These are phyloP conservation scores for Siderastrea siderea DNA, from an alignment of 92 coral and sea anemone species.

Conservation along the genomic window DNA sequence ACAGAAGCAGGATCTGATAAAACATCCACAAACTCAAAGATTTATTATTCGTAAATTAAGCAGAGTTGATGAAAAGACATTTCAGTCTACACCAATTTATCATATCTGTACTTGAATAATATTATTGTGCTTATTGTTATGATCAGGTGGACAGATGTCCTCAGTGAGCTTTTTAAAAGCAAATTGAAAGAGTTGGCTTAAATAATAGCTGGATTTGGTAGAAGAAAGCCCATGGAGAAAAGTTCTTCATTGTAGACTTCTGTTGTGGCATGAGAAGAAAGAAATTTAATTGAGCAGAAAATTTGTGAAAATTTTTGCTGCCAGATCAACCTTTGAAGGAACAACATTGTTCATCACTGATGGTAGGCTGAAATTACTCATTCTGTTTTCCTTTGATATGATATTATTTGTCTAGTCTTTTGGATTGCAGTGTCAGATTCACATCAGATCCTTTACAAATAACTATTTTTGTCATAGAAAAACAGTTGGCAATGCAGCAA, in stretches of 20 bases:
- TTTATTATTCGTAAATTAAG: background rate
- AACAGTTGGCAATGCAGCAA: background rate
- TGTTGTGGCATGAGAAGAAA: background rate
- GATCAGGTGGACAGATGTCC: slow-evolving; percentile 24
- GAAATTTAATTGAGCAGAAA: background rate
- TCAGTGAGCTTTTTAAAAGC: background rate
- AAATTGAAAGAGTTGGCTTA: background rate
- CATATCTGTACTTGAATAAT: slow-evolving; percentile 12
- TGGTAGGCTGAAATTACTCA: slow-evolving; percentile 26
- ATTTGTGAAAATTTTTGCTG: background rate
- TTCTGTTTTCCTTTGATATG: background rate
- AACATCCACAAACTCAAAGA: background rate
- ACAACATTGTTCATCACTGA: slow-evolving; percentile 15
- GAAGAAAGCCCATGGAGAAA: background rate
- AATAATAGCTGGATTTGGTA: background rate
- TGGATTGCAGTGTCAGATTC: background rate
- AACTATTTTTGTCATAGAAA: background rate
- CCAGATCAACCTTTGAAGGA: slow-evolving; percentile 7
- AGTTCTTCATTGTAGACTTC: background rate
- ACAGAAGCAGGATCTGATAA: too few species aligned
- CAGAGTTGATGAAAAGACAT: background rate
- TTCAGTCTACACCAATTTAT: slow-evolving; percentile 2
- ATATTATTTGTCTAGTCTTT: background rate
- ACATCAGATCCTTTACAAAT: background rate
- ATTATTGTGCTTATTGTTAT: slow-evolving; percentile 2